Evolutionary conservation across 2,797 vertebrate genomes (phyloP).

Genomic region (Heterohyrax brucei): DNA sequence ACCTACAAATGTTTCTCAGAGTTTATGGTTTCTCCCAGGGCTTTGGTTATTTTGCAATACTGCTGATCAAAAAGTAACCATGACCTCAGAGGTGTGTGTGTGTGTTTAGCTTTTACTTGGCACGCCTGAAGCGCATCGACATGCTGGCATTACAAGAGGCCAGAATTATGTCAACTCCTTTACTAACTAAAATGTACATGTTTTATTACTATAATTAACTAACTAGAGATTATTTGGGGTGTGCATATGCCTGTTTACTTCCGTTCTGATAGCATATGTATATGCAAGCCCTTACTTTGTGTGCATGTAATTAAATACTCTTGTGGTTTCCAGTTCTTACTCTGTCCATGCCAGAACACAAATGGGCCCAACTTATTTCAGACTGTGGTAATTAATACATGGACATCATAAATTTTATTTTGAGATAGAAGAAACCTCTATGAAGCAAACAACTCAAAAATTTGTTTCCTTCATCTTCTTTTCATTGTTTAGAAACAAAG

Average conservation of each 20-base stretch:
- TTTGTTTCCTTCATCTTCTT: slow-evolving; percentile 50
- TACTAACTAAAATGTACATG: slow-evolving; percentile 25
- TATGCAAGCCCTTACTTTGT: not conserved
- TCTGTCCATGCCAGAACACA: slow-evolving; percentile 15
- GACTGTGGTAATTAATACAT: not conserved
- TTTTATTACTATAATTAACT: slow-evolving; percentile 64
- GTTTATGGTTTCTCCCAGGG: slow-evolving; percentile 66
- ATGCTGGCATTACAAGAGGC: slow-evolving; percentile 58
- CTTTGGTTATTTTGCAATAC: slow-evolving; percentile 62
- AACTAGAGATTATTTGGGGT: not conserved
- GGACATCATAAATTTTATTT: slow-evolving; percentile 37
- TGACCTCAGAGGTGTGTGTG: slow-evolving; percentile 48
- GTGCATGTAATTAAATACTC: not conserved
- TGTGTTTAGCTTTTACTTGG: slow-evolving; percentile 47
- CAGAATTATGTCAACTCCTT: slow-evolving; percentile 42
- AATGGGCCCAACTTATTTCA: slow-evolving; percentile 21
- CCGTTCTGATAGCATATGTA: not conserved
- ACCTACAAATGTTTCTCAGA: slow-evolving; percentile 62
- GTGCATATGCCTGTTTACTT: not conserved
- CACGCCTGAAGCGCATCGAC: slow-evolving; percentile 16
- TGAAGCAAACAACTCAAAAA: not conserved
- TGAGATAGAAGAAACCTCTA: not conserved
- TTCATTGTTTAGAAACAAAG: not conserved
- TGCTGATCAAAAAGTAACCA: slow-evolving; percentile 73
- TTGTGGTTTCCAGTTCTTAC: slow-evolving; percentile 19